Base-by-base conservation (phyloP, 2,797 vertebrate genomes). In the Tachyglossus aculeatus region DNA sequence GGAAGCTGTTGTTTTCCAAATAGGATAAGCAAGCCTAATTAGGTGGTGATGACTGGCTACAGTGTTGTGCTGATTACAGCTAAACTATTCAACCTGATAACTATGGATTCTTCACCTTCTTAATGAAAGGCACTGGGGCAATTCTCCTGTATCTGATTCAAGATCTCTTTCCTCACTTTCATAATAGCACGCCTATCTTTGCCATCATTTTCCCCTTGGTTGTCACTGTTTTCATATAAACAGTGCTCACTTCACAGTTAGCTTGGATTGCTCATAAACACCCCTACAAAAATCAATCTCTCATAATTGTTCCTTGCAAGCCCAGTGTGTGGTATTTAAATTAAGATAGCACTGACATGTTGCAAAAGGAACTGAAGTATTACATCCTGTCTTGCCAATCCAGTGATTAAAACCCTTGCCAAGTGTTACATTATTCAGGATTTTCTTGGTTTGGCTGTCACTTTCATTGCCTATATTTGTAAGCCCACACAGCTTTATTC, bases 351-450 rank as follows among this genome's bases (percentile, higher is more conserved):
- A 80, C 67, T 75, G 62, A 60, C 47, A n/a, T 61, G 72, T 82
- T 85, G 71, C 77, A 82, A 83, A 83, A 86, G 38, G 71, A 72
- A 10, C 78, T 60, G 60, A 83, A 82, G 53, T 63, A 60, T 56
- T 64, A 27, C 47, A 58, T 76, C 81, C 51, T 58, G 41, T 39
- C 72, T 80, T 86, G 47, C 62, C 68, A 45, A 82, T 75, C 52
- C 62, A 5, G 60, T 81, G 36, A 80, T 83, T 76, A 80, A 68
- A 51, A 75, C 64, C 76, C 83, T 73, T 72, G 77, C 80, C 80
- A 70, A 9, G 66, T 74, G 51, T 71, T 56, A 39, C 44, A 31
- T 72, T 78, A 72, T 22, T 24, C 48, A 55, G 60, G 73, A 32
- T 43, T 45, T 71, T 81, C 27, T 9, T 68, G 64, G 77, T 84